Conservation (phyloP, 2,797 vertebrate species). For the Fistularia tabacaria region DNA sequence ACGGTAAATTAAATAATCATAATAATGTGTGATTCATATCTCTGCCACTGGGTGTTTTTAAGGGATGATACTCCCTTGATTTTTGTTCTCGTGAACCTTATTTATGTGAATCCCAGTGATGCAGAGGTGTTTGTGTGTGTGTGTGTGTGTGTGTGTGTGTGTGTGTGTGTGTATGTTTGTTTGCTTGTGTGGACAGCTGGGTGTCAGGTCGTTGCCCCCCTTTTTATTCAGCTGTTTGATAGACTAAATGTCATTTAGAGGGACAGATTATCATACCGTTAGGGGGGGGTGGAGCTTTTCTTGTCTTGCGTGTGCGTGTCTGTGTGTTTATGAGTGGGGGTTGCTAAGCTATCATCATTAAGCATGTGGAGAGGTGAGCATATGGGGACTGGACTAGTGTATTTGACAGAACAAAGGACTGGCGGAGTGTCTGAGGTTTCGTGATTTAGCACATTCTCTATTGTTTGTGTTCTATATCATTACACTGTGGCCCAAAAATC, state of each 20-base stretch:
- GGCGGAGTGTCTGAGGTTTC: constrained; percentile 48
- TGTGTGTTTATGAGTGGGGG: constrained; percentile 9
- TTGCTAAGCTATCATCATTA: constrained; percentile 66
- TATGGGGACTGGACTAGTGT: constrained; percentile 68
- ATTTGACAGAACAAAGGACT: constrained; percentile 59
- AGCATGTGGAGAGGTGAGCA: constrained; percentile 61
- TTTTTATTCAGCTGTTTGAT: constrained; percentile 49
- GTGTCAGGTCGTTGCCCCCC: constrained; percentile 11
- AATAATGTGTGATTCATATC: no score
- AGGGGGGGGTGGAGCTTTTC: constrained; percentile 37
- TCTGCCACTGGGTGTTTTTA: no score
- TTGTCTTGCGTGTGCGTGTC: constrained; percentile 20
- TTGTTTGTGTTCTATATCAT: constrained; percentile 60
- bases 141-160: constrained; percentile 4
- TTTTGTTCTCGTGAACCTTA: no score
- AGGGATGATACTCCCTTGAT: no score
- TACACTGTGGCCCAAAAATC: constrained; percentile 35
- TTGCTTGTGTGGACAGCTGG: constrained; percentile 23
- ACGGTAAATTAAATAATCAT: no score
- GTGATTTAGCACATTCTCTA: constrained; percentile 41
- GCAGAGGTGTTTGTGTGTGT: not conserved
- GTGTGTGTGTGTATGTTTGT: constrained; percentile 16
- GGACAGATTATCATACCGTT: constrained; percentile 54
- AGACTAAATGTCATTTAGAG: constrained; percentile 60
- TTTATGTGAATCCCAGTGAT: not conserved